These are phyloP conservation scores for Molossus alvarezi DNA, from an alignment of 2,797 vertebrate species.

Conservation along the genomic window DNA sequence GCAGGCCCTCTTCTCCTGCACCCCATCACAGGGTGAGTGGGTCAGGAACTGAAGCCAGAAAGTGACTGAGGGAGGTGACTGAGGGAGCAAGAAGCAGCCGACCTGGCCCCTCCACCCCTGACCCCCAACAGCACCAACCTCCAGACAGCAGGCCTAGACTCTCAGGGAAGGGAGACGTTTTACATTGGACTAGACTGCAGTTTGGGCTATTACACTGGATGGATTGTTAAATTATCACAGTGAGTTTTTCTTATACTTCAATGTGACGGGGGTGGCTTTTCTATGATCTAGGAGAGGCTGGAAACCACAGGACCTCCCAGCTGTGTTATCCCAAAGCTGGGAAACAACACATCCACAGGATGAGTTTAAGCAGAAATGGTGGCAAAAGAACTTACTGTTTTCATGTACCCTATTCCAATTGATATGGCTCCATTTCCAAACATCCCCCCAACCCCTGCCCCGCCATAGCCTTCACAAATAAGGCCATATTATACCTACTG, in stretches of 20 bases:
- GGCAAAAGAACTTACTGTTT: not conserved
- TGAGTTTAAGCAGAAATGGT: not conserved
- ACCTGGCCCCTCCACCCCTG: rapidly evolving
- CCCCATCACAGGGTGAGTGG: too few relatives aligned
- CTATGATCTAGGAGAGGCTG: not conserved
- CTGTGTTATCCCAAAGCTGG: not conserved
- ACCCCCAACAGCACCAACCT: not conserved
- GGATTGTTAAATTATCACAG: not conserved
- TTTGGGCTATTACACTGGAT: not conserved
- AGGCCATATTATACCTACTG: not conserved
- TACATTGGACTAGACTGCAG: not conserved
- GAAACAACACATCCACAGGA: not conserved
- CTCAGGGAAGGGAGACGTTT: not conserved
- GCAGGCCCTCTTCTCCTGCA: not conserved
- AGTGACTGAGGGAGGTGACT: not conserved
- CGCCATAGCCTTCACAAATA: not conserved
- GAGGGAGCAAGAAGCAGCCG: not conserved
- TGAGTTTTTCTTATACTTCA: not conserved
- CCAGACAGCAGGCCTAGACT: not conserved
- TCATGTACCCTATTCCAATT: not conserved
- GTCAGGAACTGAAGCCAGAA: not conserved
- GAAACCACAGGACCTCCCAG: not conserved
- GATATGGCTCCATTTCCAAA: not conserved
- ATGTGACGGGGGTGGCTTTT: not conserved
- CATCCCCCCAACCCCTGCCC: not conserved